A percentile compares a stretch with the other conserved stretches of the same genome.
These are phyloP conservation scores for Amphiprion clarkii DNA, from an alignment of 2,797 vertebrate species.

Conservation along the genomic window DNA sequence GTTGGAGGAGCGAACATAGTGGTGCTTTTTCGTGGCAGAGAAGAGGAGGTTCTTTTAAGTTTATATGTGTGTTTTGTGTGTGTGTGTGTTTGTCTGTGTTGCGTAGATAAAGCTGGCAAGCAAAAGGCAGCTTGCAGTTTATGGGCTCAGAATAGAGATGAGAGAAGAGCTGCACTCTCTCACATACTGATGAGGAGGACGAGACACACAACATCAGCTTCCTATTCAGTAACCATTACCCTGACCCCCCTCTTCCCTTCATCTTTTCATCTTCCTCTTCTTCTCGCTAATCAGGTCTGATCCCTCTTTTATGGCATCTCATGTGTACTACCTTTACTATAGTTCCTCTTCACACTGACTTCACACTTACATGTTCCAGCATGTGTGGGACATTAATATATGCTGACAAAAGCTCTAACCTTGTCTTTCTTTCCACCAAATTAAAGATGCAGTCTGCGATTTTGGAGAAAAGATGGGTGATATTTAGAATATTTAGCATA, in stretches of 20 bases:
- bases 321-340: slow-evolving; percentile 6
- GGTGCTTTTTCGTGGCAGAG: slow-evolving; percentile 31
- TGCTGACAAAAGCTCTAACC: background rate
- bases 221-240: slow-evolving; percentile 18
- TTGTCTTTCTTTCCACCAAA: background rate
- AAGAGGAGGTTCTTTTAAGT: slow-evolving; percentile 12
- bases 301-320: slow-evolving; percentile 14
- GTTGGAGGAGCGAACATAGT: slow-evolving; percentile 20
- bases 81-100: slow-evolving; percentile 30
- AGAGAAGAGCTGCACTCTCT: slow-evolving; percentile 53
- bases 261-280: background rate
- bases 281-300: slow-evolving; percentile 48
- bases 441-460: too few relatives aligned
- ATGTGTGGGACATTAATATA: background rate
- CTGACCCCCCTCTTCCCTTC: background rate
- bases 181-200: slow-evolving; percentile 70
- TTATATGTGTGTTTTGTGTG: slow-evolving; percentile 29
- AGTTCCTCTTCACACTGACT: slow-evolving; percentile 6
- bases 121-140: slow-evolving; percentile 54
- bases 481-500: too few relatives aligned
- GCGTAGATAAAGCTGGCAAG: slow-evolving; percentile 44
- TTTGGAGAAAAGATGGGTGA: too few relatives aligned
- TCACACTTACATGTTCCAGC: background rate
- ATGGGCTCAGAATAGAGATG: slow-evolving; percentile 60
- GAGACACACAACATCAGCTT: slow-evolving; percentile 34